Evolutionary conservation across 2,888 invertebrate species (phyloP), one percentile per base, ranked within the genome.

Genomic region (Gryllus longicercus): DNA sequence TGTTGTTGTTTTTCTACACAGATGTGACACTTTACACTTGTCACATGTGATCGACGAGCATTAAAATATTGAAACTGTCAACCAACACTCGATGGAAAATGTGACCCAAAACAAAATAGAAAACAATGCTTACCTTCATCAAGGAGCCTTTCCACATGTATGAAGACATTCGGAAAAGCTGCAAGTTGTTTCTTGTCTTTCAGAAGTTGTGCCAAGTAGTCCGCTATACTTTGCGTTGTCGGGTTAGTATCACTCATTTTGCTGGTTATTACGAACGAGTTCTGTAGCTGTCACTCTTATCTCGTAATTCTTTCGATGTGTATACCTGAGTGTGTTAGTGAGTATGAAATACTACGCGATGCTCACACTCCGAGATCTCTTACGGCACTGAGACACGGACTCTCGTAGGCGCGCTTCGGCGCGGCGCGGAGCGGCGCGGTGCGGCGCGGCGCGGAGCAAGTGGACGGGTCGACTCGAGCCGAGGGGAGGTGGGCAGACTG

Each of bases 171-270:
- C 85, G 99, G 99, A 91, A 99, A 98, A 88, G 98, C 98, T 87
- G 97, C 97, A 89, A 99, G 93, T 92, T 99, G 98, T 92, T 99
- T 99, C 92, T 98, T 96, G 93, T 99, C 99, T 93, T 99, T 99
- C 88, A 99, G 93, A 91, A 99, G 93, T 91, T 99, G 99, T 88
- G 99, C 98, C 92, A 99, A 93, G 92, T 99, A 99, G 91, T 99
- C 99, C 90, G 99, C 97, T 91, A 96, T 96, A 91, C 96, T 96
- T 89, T 96, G 96, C 90, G 96, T 96, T 88, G 94, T 95, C 86
- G 93, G 84, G 83, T 84, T 83, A 78, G 83, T 82, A 79, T 83
- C 83, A 83, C 83, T 83, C 83, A 83, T 83, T 74, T 81, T 83
- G 75, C 50, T 76, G 23, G 80, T 78, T 79, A 79, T 23, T 79